Evolutionary conservation across 2,113 vertebrate species (phyloP).

Genomic region (Pica pica): DNA sequence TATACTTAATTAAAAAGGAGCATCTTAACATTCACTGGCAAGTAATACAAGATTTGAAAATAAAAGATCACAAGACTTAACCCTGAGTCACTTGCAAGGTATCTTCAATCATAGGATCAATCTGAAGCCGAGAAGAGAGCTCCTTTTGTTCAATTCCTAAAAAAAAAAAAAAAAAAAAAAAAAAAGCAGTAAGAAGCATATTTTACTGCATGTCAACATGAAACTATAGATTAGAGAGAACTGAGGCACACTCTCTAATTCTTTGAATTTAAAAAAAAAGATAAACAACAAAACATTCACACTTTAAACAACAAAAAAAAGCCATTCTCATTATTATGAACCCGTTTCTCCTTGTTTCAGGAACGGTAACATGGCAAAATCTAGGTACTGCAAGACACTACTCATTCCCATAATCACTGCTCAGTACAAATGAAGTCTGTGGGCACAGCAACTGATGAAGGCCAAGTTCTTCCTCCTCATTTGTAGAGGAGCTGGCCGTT

Average conservation of each 20-base stretch:
- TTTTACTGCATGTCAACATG: slow-evolving; percentile 7
- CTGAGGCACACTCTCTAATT: not conserved
- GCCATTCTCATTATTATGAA: not conserved
- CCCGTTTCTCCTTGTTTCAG: not conserved
- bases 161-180: slow-evolving; percentile 22
- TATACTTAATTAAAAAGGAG: not conserved
- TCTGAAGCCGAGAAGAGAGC: slow-evolving; percentile 83
- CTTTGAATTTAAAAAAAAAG: not conserved
- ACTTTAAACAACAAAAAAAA: not conserved
- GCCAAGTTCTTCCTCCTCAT: not conserved
- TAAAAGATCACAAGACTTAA: slow-evolving; percentile 36
- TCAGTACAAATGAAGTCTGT: not conserved
- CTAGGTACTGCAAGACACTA: not conserved
- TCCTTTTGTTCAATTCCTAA: slow-evolving; percentile 68
- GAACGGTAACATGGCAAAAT: not conserved
- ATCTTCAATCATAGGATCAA: slow-evolving; percentile 71
- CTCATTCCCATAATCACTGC: not conserved
- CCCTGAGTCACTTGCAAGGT: slow-evolving; percentile 65
- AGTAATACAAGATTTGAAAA: not conserved
- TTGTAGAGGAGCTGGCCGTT: not conserved
- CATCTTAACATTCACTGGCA: not conserved
- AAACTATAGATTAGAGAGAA: not conserved
- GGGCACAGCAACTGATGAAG: not conserved
- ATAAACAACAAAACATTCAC: not conserved
- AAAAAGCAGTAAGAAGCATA: not conserved